Evolutionary conservation across 2,888 invertebrate species (phyloP).

Genomic region (Pollenia labialis): DNA sequence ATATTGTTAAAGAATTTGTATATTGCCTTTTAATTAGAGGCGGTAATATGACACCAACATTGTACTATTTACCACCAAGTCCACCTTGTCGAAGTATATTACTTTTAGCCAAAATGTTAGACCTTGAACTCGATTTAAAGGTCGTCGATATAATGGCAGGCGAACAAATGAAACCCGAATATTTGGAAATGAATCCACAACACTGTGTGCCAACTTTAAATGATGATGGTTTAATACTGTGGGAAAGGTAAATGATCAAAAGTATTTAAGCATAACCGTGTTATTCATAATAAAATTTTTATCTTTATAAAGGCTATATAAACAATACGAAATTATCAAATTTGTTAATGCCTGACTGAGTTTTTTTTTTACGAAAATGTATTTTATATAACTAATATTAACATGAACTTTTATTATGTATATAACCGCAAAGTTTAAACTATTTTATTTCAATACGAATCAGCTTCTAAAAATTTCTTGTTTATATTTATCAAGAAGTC

Average conservation of each 20-base stretch:
- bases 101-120: conserved; percentile 86
- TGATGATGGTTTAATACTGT: conserved; percentile 86
- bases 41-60: conserved; percentile 82
- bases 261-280: background rate
- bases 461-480: background rate
- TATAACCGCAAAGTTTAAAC: too few relatives aligned
- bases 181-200: conserved; percentile 85
- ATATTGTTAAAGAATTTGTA: conserved; percentile 84
- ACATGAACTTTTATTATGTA: too few relatives aligned
- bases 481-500: background rate
- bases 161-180: conserved; percentile 87
- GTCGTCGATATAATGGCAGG: conserved; percentile 85
- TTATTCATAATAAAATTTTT: too few relatives aligned
- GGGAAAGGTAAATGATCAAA: conserved; percentile 83
- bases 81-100: conserved; percentile 87
- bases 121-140: conserved; percentile 87
- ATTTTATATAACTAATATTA: too few relatives aligned
- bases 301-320: too few relatives aligned
- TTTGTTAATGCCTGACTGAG: too few relatives aligned
- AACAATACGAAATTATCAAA: too few relatives aligned
- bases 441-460: too few relatives aligned
- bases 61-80: conserved; percentile 87
- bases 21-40: conserved; percentile 83
- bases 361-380: too few relatives aligned
- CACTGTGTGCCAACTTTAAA: conserved; percentile 86